These are phyloP conservation scores for Drepana arcuata DNA, from an alignment of 1,140 invertebrate genomes.

Conservation along the genomic window DNA sequence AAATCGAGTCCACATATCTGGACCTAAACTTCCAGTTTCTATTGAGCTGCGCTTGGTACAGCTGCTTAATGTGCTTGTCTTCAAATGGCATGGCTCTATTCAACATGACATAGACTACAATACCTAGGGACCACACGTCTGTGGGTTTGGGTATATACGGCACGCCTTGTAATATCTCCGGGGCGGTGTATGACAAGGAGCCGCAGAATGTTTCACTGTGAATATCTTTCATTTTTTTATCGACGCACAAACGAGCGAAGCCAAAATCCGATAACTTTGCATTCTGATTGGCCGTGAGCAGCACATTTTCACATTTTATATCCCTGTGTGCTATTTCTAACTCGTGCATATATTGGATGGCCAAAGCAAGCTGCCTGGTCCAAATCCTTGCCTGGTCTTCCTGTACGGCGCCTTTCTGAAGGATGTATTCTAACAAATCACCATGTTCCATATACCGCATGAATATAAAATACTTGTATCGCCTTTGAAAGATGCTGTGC, in stretches of 20 bases:
- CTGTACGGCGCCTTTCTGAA: slow-evolving; percentile 74
- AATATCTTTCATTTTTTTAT: slow-evolving; percentile 68
- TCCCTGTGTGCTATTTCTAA: slow-evolving; percentile 83
- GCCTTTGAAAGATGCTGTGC: slow-evolving; percentile 79
- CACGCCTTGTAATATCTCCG: slow-evolving; percentile 77
- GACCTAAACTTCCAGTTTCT: slow-evolving; percentile 78
- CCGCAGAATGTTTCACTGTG: slow-evolving; percentile 82
- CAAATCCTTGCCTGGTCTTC: slow-evolving; percentile 79
- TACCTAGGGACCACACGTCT: slow-evolving; percentile 80
- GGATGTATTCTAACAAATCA: slow-evolving; percentile 76
- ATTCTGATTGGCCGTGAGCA: slow-evolving; percentile 79
- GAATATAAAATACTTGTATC: slow-evolving; percentile 79
- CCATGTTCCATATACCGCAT: slow-evolving; percentile 79
- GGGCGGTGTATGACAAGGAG: slow-evolving; percentile 80
- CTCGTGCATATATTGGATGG: slow-evolving; percentile 81
- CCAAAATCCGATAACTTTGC: slow-evolving; percentile 88
- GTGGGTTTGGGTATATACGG: slow-evolving; percentile 78
- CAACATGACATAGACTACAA: slow-evolving; percentile 80
- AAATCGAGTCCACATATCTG: slow-evolving; percentile 65
- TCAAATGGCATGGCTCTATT: slow-evolving; percentile 89
- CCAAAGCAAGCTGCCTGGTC: slow-evolving; percentile 77
- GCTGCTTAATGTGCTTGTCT: slow-evolving; percentile 78
- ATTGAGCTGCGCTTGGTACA: slow-evolving; percentile 75
- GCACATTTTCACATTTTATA: slow-evolving; percentile 85
- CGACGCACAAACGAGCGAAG: slow-evolving; percentile 75